A percentile compares a stretch with the other conserved stretches of the same genome.
Evolutionary conservation across 2,888 invertebrate species (phyloP).

Genomic region (Watsonalla cultraria): DNA sequence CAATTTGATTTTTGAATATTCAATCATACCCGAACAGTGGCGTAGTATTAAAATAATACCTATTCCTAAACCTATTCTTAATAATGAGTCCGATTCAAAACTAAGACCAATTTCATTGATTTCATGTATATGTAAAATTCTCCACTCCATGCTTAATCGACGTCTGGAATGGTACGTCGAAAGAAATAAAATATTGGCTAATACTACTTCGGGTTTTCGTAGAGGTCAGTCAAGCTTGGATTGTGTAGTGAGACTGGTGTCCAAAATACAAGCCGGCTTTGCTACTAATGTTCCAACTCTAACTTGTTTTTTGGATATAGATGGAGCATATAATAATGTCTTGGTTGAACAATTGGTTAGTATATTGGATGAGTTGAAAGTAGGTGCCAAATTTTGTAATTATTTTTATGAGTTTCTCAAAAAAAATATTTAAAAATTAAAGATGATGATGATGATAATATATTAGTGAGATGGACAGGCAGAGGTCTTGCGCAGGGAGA

Average conservation of each 20-base stretch:
- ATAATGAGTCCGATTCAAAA: not conserved
- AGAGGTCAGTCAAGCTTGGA: conserved; percentile 1
- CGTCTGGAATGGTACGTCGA: conserved; percentile 12
- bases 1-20: conserved; percentile 3
- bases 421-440: not conserved
- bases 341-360: conserved; percentile 2
- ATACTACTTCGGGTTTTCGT: too few relatives aligned
- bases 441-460: not conserved
- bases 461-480: not conserved
- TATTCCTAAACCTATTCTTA: not conserved
- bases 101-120: conserved; percentile 5
- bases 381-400: conserved; percentile 12
- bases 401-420: conserved; percentile 12
- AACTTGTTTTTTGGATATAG: too few relatives aligned
- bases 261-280: conserved; percentile 5
- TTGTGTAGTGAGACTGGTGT: conserved; percentile 9
- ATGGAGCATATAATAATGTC: conserved; percentile 13
- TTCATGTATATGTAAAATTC: conserved; percentile 9
- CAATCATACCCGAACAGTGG: conserved; percentile 9
- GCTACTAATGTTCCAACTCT: too few relatives aligned
- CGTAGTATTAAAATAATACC: conserved; percentile 1
- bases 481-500: conserved; percentile 20
- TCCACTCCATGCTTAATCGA: conserved; percentile 6
- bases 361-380: conserved; percentile 8
- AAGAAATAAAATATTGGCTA: conserved; percentile 3